Conservation (phyloP, 2,888 invertebrate species). For the Kryphioiulus occultus region DNA sequence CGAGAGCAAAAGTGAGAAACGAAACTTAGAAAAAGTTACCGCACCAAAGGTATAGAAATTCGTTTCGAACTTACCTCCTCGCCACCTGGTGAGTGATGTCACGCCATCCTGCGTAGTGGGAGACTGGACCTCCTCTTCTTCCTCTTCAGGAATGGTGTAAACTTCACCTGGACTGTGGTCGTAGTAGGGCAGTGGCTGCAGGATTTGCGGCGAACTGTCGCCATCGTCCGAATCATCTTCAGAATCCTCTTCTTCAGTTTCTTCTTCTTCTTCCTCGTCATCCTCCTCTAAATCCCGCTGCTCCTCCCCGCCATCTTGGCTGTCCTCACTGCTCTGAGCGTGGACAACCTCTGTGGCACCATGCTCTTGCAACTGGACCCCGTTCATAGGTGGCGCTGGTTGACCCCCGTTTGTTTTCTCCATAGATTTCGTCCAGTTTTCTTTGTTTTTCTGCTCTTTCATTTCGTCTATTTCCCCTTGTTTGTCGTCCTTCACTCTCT, state of each 20-base stretch:
- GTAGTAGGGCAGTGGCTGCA: constrained; percentile 58
- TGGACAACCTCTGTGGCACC: neutral
- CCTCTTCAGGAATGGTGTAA: constrained; percentile 66
- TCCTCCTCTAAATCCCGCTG: constrained; percentile 52
- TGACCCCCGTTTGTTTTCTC: neutral
- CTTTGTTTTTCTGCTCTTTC: constrained; percentile 46
- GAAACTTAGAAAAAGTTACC: neutral
- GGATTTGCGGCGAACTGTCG: constrained; percentile 48
- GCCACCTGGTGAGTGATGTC: constrained; percentile 61
- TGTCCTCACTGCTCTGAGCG: neutral
- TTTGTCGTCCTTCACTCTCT: constrained; percentile 55
- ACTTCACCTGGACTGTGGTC: constrained; percentile 65
- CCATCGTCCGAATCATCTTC: constrained; percentile 55
- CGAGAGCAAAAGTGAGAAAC: neutral
- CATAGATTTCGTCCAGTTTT: constrained; percentile 44
- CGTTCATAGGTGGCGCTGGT: neutral
- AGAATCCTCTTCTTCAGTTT: constrained; percentile 55
- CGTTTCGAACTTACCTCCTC: constrained; percentile 56
- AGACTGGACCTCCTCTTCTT: constrained; percentile 65
- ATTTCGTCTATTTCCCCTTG: constrained; percentile 53
- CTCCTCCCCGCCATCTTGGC: constrained; percentile 40
- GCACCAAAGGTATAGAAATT: neutral
- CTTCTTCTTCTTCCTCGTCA: constrained; percentile 52
- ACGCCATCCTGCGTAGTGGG: constrained; percentile 65
- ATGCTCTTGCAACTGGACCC: neutral